Evolutionary conservation across 2,888 invertebrate species (phyloP), one percentile per base, ranked within the genome.

Genomic region (Microplitis deprimator): DNA sequence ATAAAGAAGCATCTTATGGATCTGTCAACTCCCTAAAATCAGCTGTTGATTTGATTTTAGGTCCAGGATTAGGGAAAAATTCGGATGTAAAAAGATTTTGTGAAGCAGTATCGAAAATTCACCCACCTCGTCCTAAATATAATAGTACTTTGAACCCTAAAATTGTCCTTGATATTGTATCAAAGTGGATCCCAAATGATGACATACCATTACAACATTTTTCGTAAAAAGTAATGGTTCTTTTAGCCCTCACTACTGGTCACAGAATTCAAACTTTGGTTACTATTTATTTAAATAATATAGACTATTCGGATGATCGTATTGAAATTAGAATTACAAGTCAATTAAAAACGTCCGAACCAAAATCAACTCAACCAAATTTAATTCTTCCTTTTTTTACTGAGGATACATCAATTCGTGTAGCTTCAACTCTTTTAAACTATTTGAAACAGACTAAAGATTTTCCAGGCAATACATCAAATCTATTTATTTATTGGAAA

Each of bases 41-140:
- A 3, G 76, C 76, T 8, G 13, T 76, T 10, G 41, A 60, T 5
- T 6, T 76, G 1, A 71, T 76, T 3, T 13, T 16, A 0, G 67
- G 60, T n/a, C 65, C 67, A 0, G 65, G 76, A 5, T 2, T 76
- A 17, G 71, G 74, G 5, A 38, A 20, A 65, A 65, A 65, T 10
- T 10, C 64, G 8, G 64, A 65, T 50, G 41, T 85, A 16, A 78
- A 81, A 76, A 59, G 83, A 61, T 82, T 83, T 76, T 68, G 83
- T 17, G 81, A 81, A 71, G 82, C 81, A 6, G 68, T 79, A 10
- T 78, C 72, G n/a, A 84, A 83, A 59, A 20, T 81, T 5, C 80
- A 80, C 75, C 83, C 81, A 6, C 70, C 80, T 6, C 70, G n/a
- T 6, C 82, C 83, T 2, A 84, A 82, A 79, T 85, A 84, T 78